Evolutionary conservation across 1,140 invertebrate species (phyloP), one percentile per base, ranked within the genome.

Genomic region (Thereuonema tuberculata): DNA sequence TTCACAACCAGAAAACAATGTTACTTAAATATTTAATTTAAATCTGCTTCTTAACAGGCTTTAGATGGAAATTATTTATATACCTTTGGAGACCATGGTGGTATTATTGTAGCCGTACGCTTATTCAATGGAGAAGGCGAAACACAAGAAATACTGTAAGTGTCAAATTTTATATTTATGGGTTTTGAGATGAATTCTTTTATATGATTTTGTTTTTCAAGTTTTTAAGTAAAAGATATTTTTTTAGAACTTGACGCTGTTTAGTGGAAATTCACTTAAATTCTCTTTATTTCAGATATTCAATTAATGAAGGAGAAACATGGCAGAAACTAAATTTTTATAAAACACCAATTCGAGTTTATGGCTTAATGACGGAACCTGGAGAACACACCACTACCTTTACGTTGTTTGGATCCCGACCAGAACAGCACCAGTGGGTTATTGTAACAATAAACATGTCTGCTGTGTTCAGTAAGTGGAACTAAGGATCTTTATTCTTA

Each of bases 321-420:
- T 95, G 89, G 89, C 74, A 81, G 37, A 77, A 75, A 25, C 75
- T 83, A 66, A 71, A 79, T 62, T 91, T 94, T 69, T 79, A 81
- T 59, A 76, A 81, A 14, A 78, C 84, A 59, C 81, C 84, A 70
- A 77, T 74, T 26, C 54, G 68, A 17, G 81, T 93, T 17, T 93
- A 92, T 71, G 89, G 89, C 2, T 70, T 93, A 1, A 87, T 93
- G 82, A 93, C 89, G 0, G 89, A 93, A 71, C 89, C 89, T 0
- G 90, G 89, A 3, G 89, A 93, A 71, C 91, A 90, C 71, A 90
- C 89, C 0, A 91, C 89, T 0, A 80, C 87, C 0, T 94, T 95
- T 67, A 92, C 89, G 0, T 82, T 95, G 75, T 94, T 93, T 74
- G 91, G 89, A 1, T 91, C 88, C 2, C 80, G 79, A 43, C 77